These are phyloP conservation scores for Syngnathus scovelli DNA, from an alignment of 2,113 vertebrate species.

Conservation along the genomic window DNA sequence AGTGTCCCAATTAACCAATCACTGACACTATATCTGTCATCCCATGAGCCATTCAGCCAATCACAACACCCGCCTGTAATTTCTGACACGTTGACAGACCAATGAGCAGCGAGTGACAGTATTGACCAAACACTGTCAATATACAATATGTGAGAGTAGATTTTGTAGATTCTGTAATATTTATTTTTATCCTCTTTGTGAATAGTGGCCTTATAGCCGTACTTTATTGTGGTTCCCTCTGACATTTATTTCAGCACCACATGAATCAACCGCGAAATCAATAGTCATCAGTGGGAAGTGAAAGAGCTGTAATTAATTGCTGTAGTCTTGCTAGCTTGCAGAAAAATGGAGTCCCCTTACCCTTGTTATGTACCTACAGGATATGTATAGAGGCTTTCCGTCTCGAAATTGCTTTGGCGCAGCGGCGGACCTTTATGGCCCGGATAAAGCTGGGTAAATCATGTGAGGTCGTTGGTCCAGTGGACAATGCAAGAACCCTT, in stretches of 20 bases:
- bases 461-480: constrained; percentile 20
- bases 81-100: not conserved
- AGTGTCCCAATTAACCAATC: not conserved
- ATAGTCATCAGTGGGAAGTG: constrained; percentile 28
- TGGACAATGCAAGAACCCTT: constrained; percentile 30
- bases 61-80: not conserved
- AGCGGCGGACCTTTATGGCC: constrained; percentile 43
- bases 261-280: constrained; percentile 35
- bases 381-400: not conserved
- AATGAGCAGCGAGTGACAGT: not conserved
- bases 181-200: constrained; percentile 5
- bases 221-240: constrained; percentile 13
- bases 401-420: constrained; percentile 42
- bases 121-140: not conserved
- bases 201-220: constrained; percentile 3
- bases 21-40: not conserved
- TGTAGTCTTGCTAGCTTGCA: constrained; percentile 9
- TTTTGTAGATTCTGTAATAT: constrained; percentile 2
- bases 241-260: constrained; percentile 25
- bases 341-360: constrained; percentile 5
- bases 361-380: constrained; percentile 10
- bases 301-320: constrained; percentile 24
- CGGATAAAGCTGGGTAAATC: constrained; percentile 49
- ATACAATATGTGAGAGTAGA: not conserved
- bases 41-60: not conserved